Base-by-base conservation (phyloP, 2,797 vertebrate species). In the Myiothlypis coronata region DNA sequence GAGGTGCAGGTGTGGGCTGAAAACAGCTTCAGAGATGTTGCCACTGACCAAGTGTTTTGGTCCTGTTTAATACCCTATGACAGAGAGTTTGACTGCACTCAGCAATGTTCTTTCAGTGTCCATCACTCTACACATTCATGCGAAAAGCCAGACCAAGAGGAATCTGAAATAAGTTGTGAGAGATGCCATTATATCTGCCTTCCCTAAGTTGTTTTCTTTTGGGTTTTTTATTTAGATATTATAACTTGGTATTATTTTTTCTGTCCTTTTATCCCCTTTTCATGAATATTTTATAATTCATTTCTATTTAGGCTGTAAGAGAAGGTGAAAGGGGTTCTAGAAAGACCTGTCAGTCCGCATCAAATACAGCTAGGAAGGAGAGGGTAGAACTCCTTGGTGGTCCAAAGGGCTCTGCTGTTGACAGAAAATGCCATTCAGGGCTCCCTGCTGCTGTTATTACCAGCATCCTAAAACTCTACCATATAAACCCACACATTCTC, bases 211-310 rank as follows among this genome's bases (percentile, higher is more conserved):
- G 24, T 93, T 75, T 79, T 78, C 44, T 65, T 96, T 92, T 37
- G 50, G n/a, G 27, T 72, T 27, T 77, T 70, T 78, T 93, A 24
- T 76, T 93, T 88, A 35, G 46, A 74, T 44, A 86, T 77, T 91
- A 43, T 74, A 94, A 83, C 27, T 53, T 53, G 12, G 34, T 26
- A 32, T 44, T 55, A 52, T 72, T 76, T 30, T 43, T 8, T 19
- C 30, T 35, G 15, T 19, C 8, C 8, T 39, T 64, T 57, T 72
- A 7, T 27, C 3, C 6, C 5, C 17, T 43, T 81, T 88, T 83
- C 63, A 81, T 90, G 34, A 94, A 53, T 91, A 90, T 87, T 96
- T 94, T 65, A 87, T 93, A 39, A 69, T 44, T 80, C 8, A 34
- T 79, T 95, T 95, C 57, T 61, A 28, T 85, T 78, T 92, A 75